phyloP scores from a whole-genome alignment of 2,888 invertebrate species.

The Maniola hyperantus region DNA sequence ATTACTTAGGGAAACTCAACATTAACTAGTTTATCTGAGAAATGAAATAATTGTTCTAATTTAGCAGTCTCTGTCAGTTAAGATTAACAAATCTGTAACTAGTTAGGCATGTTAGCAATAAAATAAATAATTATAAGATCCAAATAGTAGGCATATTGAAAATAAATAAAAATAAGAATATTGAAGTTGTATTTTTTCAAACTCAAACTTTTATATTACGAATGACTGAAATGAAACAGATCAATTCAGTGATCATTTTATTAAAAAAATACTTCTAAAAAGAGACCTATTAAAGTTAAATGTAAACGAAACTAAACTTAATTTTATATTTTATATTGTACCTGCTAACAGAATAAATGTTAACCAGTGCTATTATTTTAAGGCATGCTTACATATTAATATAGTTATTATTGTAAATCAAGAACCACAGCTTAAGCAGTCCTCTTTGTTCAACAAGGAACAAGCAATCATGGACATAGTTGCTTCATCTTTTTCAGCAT shows the following conservation, averaged over 20 bases:
- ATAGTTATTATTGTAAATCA: conserved; percentile 61
- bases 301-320: not conserved
- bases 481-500: conserved; percentile 60
- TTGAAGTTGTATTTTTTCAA: not conserved
- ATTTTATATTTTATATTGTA: not conserved
- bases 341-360: not conserved
- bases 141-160: no score
- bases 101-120: no score
- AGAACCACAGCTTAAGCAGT: conserved; percentile 93
- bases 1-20: no score
- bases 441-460: conserved; percentile 93
- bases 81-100: no score
- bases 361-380: not conserved
- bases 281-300: not conserved
- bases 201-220: not conserved
- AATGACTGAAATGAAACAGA: conserved; percentile 21
- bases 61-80: no score
- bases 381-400: not conserved
- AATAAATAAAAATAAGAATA: no score
- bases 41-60: no score
- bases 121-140: no score
- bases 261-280: conserved; percentile 4
- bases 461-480: conserved; percentile 91
- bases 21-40: no score
- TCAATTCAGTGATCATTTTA: not conserved